These are phyloP conservation scores for Lates calcarifer DNA, from an alignment of 2,113 vertebrate species.

Conservation along the genomic window DNA sequence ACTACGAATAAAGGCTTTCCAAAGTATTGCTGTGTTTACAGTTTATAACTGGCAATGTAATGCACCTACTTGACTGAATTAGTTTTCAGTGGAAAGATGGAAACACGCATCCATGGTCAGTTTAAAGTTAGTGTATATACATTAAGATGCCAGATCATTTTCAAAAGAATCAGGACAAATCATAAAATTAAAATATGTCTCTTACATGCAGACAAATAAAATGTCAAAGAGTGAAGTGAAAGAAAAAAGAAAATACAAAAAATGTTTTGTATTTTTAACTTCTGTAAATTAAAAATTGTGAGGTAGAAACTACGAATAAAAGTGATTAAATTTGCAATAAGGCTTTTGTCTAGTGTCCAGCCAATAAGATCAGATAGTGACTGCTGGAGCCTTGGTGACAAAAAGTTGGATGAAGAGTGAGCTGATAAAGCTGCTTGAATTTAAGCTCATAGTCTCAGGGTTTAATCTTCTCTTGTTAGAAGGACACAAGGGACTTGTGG, in stretches of 20 bases:
- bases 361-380: not conserved
- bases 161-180: too few relatives aligned
- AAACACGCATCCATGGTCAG: too few relatives aligned
- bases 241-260: not conserved
- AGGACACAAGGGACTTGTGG: constrained; percentile 87
- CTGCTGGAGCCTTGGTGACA: constrained; percentile 27
- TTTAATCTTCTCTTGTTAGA: constrained; percentile 76
- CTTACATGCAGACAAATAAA: too few relatives aligned
- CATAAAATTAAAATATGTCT: too few relatives aligned
- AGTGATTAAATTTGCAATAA: not conserved
- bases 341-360: not conserved
- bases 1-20: not conserved
- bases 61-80: not conserved
- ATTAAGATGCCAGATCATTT: too few relatives aligned
- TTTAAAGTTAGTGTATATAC: too few relatives aligned
- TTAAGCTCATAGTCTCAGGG: constrained; percentile 53
- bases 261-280: too few relatives aligned
- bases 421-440: constrained; percentile 56
- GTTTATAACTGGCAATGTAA: not conserved
- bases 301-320: not conserved
- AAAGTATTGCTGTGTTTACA: not conserved
- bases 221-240: too few relatives aligned
- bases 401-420: constrained; percentile 65
- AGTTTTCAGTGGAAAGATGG: too few relatives aligned
- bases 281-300: not conserved